phyloP scores from a whole-genome alignment of 2,113 vertebrate genomes.

The Pollachius pollachius region DNA sequence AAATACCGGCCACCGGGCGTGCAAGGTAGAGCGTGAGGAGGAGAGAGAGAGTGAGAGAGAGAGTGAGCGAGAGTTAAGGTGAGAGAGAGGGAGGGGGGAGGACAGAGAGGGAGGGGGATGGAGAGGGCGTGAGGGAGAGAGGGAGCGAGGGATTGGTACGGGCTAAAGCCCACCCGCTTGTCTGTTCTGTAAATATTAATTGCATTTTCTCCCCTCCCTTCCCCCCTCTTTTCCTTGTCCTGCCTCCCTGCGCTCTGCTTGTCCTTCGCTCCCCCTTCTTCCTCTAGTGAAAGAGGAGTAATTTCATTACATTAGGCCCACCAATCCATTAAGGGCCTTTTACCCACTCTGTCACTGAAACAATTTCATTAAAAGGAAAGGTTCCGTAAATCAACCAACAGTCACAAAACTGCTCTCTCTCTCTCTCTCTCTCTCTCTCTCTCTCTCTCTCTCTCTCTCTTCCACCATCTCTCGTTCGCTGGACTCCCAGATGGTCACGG shows the following conservation, averaged over 20 bases:
- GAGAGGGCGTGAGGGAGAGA: background rate
- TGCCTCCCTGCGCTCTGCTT: conserved; percentile 63
- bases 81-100: conserved; percentile 18
- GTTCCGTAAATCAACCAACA: conserved; percentile 95
- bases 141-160: conserved; percentile 52
- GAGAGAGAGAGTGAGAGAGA: conserved; percentile 8
- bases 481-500: conserved; percentile 11
- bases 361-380: conserved; percentile 99
- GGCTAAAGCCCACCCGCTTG: conserved; percentile 83
- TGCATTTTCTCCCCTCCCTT: conserved; percentile 77
- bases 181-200: conserved; percentile 99
- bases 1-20: conserved; percentile 59
- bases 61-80: conserved; percentile 16
- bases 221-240: conserved; percentile 39
- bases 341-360: conserved; percentile 99
- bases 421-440: conserved; percentile 64
- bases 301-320: conserved; percentile 99
- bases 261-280: conserved; percentile 54
- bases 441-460: conserved; percentile 54
- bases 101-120: background rate
- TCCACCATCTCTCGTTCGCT: conserved; percentile 1
- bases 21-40: conserved; percentile 25
- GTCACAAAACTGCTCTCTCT: conserved; percentile 83
- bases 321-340: conserved; percentile 99
- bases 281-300: conserved; percentile 94